phyloP scores from a whole-genome alignment of 2,888 invertebrate species.

The Synanthedon formicaeformis region DNA sequence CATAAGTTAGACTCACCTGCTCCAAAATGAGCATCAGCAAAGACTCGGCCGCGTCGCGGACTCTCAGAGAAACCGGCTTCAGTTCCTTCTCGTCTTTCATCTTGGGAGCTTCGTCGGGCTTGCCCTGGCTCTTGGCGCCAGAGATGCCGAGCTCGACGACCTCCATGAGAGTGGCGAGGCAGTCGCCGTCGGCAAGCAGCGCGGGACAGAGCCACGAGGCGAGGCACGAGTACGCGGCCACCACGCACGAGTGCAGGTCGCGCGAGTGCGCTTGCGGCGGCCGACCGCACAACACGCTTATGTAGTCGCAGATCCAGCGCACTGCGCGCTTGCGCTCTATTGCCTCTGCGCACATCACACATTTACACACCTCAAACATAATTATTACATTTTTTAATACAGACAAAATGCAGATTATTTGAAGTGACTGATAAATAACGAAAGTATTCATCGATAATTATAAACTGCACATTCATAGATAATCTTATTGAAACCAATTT shows the following conservation, averaged over 20 bases:
- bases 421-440: no score
- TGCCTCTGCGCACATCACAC: conserved; percentile 73
- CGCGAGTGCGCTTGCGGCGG: conserved; percentile 95
- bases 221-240: conserved; percentile 92
- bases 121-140: conserved; percentile 89
- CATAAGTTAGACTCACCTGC: conserved; percentile 67
- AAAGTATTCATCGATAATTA: no score
- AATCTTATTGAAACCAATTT: no score
- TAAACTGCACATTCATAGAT: no score
- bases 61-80: conserved; percentile 97
- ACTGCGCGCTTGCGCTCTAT: conserved; percentile 92
- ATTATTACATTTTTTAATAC: no score
- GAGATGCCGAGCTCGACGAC: conserved; percentile 98
- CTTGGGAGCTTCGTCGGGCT: conserved; percentile 89
- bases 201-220: conserved; percentile 94
- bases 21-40: conserved; percentile 91
- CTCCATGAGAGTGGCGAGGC: conserved; percentile 92
- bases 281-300: conserved; percentile 93
- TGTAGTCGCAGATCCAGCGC: conserved; percentile 98
- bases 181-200: conserved; percentile 90
- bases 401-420: no score
- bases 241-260: conserved; percentile 93
- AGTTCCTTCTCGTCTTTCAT: conserved; percentile 96
- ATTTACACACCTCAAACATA: conserved; percentile 16
- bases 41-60: conserved; percentile 96